Percentiles rank a stretch among this genome's conserved stretches.
Conservation (phyloP, 2,113 vertebrate species). For the Crotalus horridus region DNA sequence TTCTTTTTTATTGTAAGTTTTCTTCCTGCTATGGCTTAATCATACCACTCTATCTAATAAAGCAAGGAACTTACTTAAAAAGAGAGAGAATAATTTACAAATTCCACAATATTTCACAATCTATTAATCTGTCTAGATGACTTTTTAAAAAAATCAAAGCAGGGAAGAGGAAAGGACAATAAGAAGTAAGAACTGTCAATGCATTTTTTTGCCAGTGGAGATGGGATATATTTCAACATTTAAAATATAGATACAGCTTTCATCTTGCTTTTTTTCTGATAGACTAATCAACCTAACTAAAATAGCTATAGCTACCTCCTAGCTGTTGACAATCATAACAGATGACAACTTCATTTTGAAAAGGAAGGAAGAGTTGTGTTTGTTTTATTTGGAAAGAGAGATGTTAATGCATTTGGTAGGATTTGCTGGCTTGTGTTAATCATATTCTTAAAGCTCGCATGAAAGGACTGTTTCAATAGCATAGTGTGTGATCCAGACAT, state of each 20-base stretch:
- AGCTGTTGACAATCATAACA: too few relatives aligned
- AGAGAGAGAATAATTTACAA: not conserved
- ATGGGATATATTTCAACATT: not conserved
- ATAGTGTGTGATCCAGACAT: not conserved
- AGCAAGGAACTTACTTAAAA: not conserved
- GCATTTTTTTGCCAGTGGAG: not conserved
- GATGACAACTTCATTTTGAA: not conserved
- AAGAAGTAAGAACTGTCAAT: not conserved
- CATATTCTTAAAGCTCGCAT: not conserved
- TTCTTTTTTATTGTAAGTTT: rapidly evolving
- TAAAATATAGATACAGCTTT: not conserved
- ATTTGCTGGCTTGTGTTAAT: not conserved
- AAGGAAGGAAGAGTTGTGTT: not conserved
- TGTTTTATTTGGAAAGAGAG: not conserved
- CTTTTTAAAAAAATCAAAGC: not conserved
- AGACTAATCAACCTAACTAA: not conserved
- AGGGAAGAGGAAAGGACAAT: too few relatives aligned
- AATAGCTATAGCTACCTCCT: not conserved
- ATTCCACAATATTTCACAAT: not conserved
- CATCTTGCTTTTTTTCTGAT: not conserved
- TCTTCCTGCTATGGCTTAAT: not conserved
- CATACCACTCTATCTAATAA: not conserved
- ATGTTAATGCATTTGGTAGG: not conserved
- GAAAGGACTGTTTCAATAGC: not conserved
- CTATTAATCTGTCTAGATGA: not conserved